Conservation (phyloP, 2,113 vertebrate genomes). For the Cyprinodon brontotheroides region DNA sequence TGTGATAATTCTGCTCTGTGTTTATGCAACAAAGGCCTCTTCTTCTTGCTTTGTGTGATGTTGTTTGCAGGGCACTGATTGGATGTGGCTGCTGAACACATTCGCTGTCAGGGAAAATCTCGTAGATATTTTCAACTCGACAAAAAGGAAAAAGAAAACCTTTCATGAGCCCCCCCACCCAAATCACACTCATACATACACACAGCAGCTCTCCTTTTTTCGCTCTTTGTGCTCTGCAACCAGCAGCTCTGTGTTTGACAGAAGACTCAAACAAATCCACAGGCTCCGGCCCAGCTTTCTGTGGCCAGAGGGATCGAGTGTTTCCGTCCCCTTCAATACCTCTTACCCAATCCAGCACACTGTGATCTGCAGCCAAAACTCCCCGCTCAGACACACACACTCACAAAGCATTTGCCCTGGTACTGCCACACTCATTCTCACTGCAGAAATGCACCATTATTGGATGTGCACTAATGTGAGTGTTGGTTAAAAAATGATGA, state of each 20-base stretch:
- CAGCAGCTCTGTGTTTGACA: slow-evolving; percentile 68
- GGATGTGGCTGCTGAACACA: neutral
- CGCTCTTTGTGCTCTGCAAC: slow-evolving; percentile 54
- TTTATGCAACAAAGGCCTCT: too few species aligned
- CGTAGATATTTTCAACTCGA: neutral
- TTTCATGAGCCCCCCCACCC: slow-evolving; percentile 17
- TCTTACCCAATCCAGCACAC: slow-evolving; percentile 40
- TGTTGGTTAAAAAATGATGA: neutral
- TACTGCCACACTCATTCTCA: slow-evolving; percentile 39
- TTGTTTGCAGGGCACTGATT: too few species aligned
- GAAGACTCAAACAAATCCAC: slow-evolving; percentile 72
- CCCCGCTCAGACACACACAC: neutral
- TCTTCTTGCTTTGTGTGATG: too few species aligned
- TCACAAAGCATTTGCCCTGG: slow-evolving; percentile 2
- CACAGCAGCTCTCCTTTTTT: slow-evolving; percentile 4
- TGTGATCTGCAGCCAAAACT: slow-evolving; percentile 61
- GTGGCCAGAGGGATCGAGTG: slow-evolving; percentile 59
- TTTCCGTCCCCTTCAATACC: slow-evolving; percentile 50
- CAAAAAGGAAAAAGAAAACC: slow-evolving; percentile 20
- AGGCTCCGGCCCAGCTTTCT: slow-evolving; percentile 56
- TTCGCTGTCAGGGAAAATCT: neutral
- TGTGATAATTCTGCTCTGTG: neutral
- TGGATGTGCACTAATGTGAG: neutral
- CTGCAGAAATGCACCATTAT: neutral
- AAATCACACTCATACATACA: neutral